Evolutionary conservation across 1,140 invertebrate species (phyloP), one percentile per base, ranked within the genome.

Genomic region (honey bee (Apis mellifera)): DNA sequence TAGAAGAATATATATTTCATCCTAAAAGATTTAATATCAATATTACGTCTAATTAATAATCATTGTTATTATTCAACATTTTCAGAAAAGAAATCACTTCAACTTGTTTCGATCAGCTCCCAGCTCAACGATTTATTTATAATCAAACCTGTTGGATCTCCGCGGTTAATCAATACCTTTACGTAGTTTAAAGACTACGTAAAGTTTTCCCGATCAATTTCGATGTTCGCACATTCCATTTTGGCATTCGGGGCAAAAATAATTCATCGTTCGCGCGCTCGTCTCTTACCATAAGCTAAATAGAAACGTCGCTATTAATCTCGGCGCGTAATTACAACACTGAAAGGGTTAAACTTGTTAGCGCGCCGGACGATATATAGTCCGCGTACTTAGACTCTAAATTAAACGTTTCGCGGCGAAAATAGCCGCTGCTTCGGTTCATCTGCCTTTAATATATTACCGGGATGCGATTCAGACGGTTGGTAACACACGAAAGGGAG

Each of bases 271-370:
- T 57, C 59, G 72, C 59, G n/a, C 21, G 60, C 12, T 64, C 78
- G 52, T 65, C 57, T 81, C 64, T 76, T 64, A 72, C 79, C 79
- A 54, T 66, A 26, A 57, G 72, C 79, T 81, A 81, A 81, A 81
- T 81, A 81, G 79, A 81, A 81, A 81, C 79, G 79, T 81, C 79
- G 79, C 79, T 75, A 81, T 81, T 81, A 81, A 81, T 81, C 79
- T 81, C 79, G 72, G 21, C 79, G 55, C 79, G 79, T 81, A 81
- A 81, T 81, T 81, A 72, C 79, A 71, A 81, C 79, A 81, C 79
- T 81, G 79, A 81, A 75, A 81, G 79, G 79, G 79, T 81, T 81
- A 81, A 72, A 81, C 79, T 81, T 81, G 79, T 81, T 81, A 81
- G 79, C 79, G 79, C 54, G 79, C 64, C 79, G 79, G 79, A 68